Evolutionary conservation across 2,113 vertebrate genomes (phyloP), one percentile per base, ranked within the genome.

Genomic region (Forbesichthys papilliferus): DNA sequence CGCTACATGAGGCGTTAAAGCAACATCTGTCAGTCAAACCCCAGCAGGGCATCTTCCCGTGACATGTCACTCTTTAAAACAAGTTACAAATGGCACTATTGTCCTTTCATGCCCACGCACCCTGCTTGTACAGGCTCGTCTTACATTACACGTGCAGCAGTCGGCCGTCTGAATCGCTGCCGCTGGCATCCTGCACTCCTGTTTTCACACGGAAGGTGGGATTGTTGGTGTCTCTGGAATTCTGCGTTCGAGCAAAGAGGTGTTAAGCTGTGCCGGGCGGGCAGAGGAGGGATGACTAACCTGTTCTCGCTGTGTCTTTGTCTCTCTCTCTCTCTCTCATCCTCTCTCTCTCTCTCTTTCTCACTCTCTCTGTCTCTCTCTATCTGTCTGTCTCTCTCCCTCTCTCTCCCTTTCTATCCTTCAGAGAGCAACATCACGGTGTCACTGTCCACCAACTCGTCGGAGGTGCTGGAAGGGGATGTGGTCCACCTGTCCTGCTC

Each of bases 401-500:
- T 27, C 27, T 3, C 27, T 3, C 27, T 3, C 27, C 27, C 27
- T 27, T 27, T 27, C 1, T 66, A 72, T n/a, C 73, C 51, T 36
- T 9, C 93, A 98, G 98, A 95, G 89, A 99, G 95, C 89, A 98
- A 95, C 90, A 93, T 98, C 84, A 96, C 94, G 0, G 93, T 96
- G 86, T 93, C 94, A 7, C 87, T 99, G 80, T 87, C 93, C 84
- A 95, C 92, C 78, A 96, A 98, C 13, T 88, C 94, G 71, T 96
- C 94, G 1, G 90, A 82, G 80, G 91, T 98, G 66, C 90, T 96
- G 10, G 98, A 99, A 80, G 98, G 97, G 0, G 94, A 96, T 46
- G 91, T 86, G 81, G 91, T 99, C 83, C 94, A 89, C 79, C 84
- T 99, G 87, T 93, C 88, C 79, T 99, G 98, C 88, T 90, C 73